phyloP scores from a whole-genome alignment of 1,140 invertebrate species.

The Lucilia cuprina region DNA sequence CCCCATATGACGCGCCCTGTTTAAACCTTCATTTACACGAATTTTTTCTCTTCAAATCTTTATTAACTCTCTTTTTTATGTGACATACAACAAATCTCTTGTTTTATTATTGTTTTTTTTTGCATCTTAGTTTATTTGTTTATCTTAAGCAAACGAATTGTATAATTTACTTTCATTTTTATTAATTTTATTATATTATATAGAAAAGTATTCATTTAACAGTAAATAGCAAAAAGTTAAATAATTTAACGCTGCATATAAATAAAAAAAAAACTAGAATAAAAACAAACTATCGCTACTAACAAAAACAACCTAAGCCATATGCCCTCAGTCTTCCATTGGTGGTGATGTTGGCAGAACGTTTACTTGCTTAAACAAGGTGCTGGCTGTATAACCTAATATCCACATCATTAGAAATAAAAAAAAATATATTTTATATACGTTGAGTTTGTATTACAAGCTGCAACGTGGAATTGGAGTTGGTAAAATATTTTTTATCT shows the following conservation, averaged over 20 bases:
- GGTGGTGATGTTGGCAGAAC: neutral
- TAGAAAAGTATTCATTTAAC: neutral
- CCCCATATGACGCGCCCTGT: too few relatives aligned
- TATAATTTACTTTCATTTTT: too few relatives aligned
- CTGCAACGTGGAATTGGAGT: slow-evolving; percentile 3
- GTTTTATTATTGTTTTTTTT: too few relatives aligned
- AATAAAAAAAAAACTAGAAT: neutral
- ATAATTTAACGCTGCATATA: too few relatives aligned
- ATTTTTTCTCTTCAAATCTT: too few relatives aligned
- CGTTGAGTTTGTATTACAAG: neutral
- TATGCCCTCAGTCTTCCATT: neutral
- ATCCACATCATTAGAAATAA: neutral
- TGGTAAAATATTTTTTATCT: neutral
- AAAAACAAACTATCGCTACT: neutral
- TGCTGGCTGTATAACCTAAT: neutral
- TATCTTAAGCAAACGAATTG: too few relatives aligned
- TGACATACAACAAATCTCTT: too few relatives aligned
- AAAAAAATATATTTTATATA: neutral
- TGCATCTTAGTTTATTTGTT: too few relatives aligned
- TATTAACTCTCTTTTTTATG: too few relatives aligned
- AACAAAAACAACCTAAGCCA: neutral
- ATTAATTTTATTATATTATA: too few relatives aligned
- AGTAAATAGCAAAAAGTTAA: neutral
- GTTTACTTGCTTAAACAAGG: neutral
- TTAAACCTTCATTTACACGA: too few relatives aligned